These are phyloP conservation scores for Drosophila rufa DNA, from an alignment of 1,140 invertebrate genomes.

Conservation along the genomic window DNA sequence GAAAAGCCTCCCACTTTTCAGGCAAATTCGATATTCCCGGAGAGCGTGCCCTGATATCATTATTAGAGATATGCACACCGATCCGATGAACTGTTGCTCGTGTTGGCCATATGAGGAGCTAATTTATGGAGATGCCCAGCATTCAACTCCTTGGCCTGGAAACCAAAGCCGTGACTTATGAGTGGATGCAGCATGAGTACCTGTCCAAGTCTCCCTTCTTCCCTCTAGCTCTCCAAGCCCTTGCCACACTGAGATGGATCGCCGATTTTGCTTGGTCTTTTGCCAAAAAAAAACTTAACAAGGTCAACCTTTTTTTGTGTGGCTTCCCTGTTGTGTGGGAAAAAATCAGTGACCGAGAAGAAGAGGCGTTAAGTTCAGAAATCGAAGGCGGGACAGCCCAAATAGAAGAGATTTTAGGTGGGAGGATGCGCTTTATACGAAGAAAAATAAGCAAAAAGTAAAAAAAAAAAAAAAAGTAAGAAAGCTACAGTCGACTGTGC, in stretches of 20 bases:
- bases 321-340: slow-evolving; percentile 69
- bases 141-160: slow-evolving; percentile 17
- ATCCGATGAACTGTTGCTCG: slow-evolving; percentile 5
- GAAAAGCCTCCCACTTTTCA: slow-evolving; percentile 29
- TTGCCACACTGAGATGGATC: slow-evolving; percentile 52
- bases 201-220: slow-evolving; percentile 27
- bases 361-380: slow-evolving; percentile 30
- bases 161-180: slow-evolving; percentile 72
- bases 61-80: slow-evolving; percentile 34
- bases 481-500: too few relatives aligned
- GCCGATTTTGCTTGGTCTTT: slow-evolving; percentile 33
- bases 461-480: too few relatives aligned
- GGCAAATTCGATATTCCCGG: neutral
- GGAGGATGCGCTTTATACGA: neutral
- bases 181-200: slow-evolving; percentile 61
- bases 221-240: slow-evolving; percentile 3
- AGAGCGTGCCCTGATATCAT: slow-evolving; percentile 44
- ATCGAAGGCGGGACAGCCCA: slow-evolving; percentile 2
- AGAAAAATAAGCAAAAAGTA: neutral
- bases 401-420: slow-evolving; percentile 19
- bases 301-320: slow-evolving; percentile 71
- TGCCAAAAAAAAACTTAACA: slow-evolving; percentile 59
- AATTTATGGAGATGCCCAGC: slow-evolving; percentile 31
- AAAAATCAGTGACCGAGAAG: slow-evolving; percentile 31
- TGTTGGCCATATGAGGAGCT: slow-evolving; percentile 23